These are phyloP conservation scores for Episyrphus balteatus DNA, from an alignment of 1,140 invertebrate species.

Conservation along the genomic window DNA sequence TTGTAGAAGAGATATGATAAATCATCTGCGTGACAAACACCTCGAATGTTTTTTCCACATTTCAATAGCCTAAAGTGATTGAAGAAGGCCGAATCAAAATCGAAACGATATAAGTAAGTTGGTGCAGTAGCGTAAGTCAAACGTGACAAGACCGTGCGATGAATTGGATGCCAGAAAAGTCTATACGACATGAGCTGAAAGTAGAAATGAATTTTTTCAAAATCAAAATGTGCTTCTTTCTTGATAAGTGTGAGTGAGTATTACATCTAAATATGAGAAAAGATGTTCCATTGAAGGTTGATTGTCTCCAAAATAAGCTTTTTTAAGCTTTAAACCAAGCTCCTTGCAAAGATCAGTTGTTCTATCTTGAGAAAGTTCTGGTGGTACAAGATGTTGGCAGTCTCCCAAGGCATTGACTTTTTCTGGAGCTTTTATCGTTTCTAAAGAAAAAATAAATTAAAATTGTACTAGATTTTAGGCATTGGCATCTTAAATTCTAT, in stretches of 20 bases:
- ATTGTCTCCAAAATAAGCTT: constrained; percentile 20
- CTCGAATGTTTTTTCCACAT: constrained; percentile 20
- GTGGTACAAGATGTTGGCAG: constrained; percentile 14
- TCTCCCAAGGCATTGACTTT: constrained; percentile 12
- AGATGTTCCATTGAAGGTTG: constrained; percentile 10
- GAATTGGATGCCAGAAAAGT: constrained; percentile 35
- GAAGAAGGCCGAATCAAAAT: constrained; percentile 31
- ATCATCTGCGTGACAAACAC: constrained; percentile 50
- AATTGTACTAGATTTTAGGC: no score
- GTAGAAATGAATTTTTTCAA: neutral
- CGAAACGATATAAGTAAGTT: constrained; percentile 39
- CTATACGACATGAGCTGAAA: constrained; percentile 30
- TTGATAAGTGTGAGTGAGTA: no score
- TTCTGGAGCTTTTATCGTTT: neutral
- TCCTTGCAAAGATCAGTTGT: constrained; percentile 6
- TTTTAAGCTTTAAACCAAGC: constrained; percentile 10
- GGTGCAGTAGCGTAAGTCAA: constrained; percentile 26
- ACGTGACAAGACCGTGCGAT: constrained; percentile 28
- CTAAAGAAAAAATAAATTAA: no score
- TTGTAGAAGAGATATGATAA: constrained; percentile 49
- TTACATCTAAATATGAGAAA: constrained; percentile 21
- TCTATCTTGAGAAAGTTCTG: constrained; percentile 10
- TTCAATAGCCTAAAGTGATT: constrained; percentile 30
- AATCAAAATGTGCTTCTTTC: no score
- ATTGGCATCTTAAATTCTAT: no score